Base-by-base conservation (phyloP, 2,888 invertebrate genomes). In the Callyntrura guangdongensis region DNA sequence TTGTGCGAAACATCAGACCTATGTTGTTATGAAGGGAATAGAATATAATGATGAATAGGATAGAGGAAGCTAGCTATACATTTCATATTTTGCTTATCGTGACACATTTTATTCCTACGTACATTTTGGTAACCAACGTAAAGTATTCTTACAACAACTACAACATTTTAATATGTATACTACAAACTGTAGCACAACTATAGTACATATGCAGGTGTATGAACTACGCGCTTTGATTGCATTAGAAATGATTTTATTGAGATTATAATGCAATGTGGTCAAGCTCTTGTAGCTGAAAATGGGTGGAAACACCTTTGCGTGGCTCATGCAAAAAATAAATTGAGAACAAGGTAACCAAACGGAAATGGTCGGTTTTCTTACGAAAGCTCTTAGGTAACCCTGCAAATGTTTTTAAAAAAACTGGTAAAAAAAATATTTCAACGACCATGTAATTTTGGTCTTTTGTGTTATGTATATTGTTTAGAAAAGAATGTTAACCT, bases 311-410 rank as follows among this genome's bases (percentile, higher is more conserved):
- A 85, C 77, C 72, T 72, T 74, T 74, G 74, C 77, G 86, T 86
- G 84, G 84, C 53, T 14, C 86, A 86, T 86, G 86, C 86, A 86
- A 86, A 86, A 86, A 86, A 86, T 61, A 59, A 14, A 77, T 86
- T 77, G 77, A 64, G 77, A 86, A 45, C 86, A 86, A 86, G 85
- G 77, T 74, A 77, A 86, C 74, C 77, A 74, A 86, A 74, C 74
- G 86, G 86, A 86, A 86, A 77, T 86, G 74, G 86, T 86, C 74
- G 49, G 47, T 67, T 84, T 69, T 69, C 53, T 53, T 84, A 53
- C 53, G 27, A 84, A 25, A 69, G 25, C 53, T 36, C 45, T 64
- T 45, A 47, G 22, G 82, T 82, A 36, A 81, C 61, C 45, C 59
- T 81, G 53, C 74, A 77, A 49, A 22, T 59, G 49, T 61, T n/a